Evolutionary conservation across 2,113 vertebrate species (phyloP).

Genomic region (Sterrhoptilus dennistouni): DNA sequence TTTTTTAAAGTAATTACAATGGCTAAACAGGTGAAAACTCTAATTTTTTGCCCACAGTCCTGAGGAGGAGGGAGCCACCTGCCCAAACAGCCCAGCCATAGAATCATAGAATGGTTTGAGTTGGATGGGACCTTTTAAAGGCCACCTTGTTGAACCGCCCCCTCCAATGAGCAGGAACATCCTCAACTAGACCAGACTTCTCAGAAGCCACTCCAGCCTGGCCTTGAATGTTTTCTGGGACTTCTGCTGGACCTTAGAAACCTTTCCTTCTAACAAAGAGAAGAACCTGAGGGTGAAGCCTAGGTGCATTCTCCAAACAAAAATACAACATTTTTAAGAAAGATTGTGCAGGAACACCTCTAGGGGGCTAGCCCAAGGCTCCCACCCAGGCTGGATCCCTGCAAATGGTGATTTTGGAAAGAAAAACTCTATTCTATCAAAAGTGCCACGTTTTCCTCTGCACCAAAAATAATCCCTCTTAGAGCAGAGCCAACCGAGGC

Average conservation of each 20-base stretch:
- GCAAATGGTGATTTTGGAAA: neutral
- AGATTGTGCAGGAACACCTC: neutral
- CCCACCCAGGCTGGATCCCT: neutral
- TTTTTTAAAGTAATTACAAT: neutral
- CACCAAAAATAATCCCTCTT: neutral
- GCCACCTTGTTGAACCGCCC: neutral
- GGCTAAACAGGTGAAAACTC: neutral
- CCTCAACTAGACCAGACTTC: neutral
- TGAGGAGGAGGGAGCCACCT: neutral
- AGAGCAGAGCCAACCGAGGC: neutral
- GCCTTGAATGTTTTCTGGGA: neutral
- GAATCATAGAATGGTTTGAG: neutral
- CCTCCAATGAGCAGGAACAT: neutral
- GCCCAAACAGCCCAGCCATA: neutral
- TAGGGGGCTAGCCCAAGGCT: accelerated
- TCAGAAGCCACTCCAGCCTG: neutral
- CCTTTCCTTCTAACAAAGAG: neutral
- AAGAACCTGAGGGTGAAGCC: neutral
- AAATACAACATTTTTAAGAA: neutral
- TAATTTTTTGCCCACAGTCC: neutral
- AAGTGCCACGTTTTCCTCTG: neutral
- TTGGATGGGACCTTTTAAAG: neutral
- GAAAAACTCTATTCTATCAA: neutral
- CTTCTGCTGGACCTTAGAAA: neutral
- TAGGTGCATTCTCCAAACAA: neutral